Evolutionary conservation across 2,888 invertebrate genomes (phyloP), one percentile per base, ranked within the genome.

Genomic region (Drosophila pegasa): DNA sequence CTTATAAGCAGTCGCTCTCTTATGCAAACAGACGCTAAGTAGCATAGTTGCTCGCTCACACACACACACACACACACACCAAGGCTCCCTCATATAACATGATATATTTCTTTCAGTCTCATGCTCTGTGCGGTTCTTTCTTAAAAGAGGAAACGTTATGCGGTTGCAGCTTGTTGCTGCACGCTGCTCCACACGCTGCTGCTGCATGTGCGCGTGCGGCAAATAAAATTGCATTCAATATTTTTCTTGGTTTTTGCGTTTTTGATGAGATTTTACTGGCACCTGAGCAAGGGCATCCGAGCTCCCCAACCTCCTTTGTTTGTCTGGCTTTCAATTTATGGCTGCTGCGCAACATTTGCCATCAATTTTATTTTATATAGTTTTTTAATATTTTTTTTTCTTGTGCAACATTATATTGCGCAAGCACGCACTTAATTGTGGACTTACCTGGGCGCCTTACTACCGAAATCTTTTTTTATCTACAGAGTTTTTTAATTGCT

Each of bases 161-260:
- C 29, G 51, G 66, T 66, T 64, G 64, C 33, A 25, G 47, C 56
- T 43, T 48, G 63, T 12, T 40, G 51, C 12, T 55, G 52, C 14
- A n/a, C 2, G 5, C 25, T 16, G n/a, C 47, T 31, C 0, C 27
- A 29, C 27, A 29, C 16, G 27, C 27, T 29, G 31, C 14, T 55
- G 77, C 47, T 40, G 22, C 16, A n/a, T n/a, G 12, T 43, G 20
- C 45, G 79, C 50, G 65, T 82, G 79, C 52, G 71, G 56, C 71
- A 84, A 81, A 83, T 83, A 77, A 83, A 83, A 84, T 83, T 83
- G 80, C 81, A 79, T 84, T 87, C 84, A 87, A 84, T 87, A 87
- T 84, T 84, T 86, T 81, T 71, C 61, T 66, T 51, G 48, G 50
- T 10, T 54, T 73, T 57, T 67, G 48, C 45, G 60, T 57, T 66